Evolutionary conservation across 2,797 vertebrate species (phyloP).

Genomic region (Aotus griseimembra): DNA sequence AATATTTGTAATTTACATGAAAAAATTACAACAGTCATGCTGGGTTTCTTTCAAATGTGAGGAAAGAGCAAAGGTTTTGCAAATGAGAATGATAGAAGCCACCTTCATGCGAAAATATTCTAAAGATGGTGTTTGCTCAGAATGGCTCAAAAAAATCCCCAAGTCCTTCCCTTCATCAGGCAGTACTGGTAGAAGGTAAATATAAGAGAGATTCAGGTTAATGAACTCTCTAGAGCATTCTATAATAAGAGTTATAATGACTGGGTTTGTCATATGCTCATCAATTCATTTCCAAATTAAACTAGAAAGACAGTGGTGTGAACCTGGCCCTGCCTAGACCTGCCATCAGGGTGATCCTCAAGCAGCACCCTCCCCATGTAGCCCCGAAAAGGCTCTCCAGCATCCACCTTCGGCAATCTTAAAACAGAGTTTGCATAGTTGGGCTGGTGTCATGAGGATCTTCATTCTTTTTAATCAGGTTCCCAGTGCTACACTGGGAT

Average conservation of each 20-base stretch:
- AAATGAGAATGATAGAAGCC: conserved; percentile 56
- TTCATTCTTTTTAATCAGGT: not conserved
- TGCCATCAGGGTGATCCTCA: not conserved
- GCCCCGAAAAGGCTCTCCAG: not conserved
- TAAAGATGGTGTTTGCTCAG: not conserved
- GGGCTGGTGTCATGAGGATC: not conserved
- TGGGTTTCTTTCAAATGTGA: conserved; percentile 61
- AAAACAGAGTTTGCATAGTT: not conserved
- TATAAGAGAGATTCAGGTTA: not conserved
- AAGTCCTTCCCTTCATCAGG: not conserved
- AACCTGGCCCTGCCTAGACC: not conserved
- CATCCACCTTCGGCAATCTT: not conserved
- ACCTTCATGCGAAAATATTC: conserved; percentile 38
- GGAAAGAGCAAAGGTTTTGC: conserved; percentile 58
- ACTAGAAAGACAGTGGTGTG: not conserved
- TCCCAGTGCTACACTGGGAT: not conserved
- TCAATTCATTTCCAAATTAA: not conserved
- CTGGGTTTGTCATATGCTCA: not conserved
- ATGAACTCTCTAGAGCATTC: not conserved
- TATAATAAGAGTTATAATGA: not conserved
- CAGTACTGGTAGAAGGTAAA: not conserved
- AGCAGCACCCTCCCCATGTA: not conserved
- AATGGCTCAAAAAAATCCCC: not conserved
- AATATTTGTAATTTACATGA: conserved; percentile 77
- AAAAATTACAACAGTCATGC: conserved; percentile 66